Conservation (phyloP, 2,797 vertebrate species). For the Trachops cirrhosus region DNA sequence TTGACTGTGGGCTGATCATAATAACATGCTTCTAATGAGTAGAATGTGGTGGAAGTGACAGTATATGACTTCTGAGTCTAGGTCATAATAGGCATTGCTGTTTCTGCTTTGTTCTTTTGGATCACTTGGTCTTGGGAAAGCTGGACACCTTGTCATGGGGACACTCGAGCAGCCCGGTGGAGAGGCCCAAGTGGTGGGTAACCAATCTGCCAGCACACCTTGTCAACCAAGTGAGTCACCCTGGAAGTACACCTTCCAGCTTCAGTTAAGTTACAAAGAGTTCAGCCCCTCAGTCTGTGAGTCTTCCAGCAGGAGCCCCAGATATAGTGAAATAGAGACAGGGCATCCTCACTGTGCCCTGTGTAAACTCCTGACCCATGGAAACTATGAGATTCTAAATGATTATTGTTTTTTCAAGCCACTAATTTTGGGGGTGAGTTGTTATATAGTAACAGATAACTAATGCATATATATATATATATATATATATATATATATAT, state of each 20-base stretch:
- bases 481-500: neutral
- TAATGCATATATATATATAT: neutral
- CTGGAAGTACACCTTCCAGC: neutral
- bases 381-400: neutral
- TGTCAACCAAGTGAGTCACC: neutral
- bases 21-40: neutral
- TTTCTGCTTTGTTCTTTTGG: neutral
- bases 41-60: slow-evolving; percentile 27
- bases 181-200: neutral
- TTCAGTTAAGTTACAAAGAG: neutral
- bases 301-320: neutral
- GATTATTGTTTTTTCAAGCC: neutral
- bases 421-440: neutral
- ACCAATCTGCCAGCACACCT: neutral
- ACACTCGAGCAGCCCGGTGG: neutral
- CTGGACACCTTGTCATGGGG: neutral
- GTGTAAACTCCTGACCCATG: neutral
- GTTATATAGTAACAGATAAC: neutral
- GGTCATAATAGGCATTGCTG: slow-evolving; percentile 29
- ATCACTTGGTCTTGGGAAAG: neutral
- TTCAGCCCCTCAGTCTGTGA: neutral
- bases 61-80: neutral
- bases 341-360: neutral
- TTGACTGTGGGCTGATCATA: neutral
- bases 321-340: neutral